Evolutionary conservation across 2,113 vertebrate genomes (phyloP), one percentile per base, ranked within the genome.

Genomic region (Cinclus cinclus): DNA sequence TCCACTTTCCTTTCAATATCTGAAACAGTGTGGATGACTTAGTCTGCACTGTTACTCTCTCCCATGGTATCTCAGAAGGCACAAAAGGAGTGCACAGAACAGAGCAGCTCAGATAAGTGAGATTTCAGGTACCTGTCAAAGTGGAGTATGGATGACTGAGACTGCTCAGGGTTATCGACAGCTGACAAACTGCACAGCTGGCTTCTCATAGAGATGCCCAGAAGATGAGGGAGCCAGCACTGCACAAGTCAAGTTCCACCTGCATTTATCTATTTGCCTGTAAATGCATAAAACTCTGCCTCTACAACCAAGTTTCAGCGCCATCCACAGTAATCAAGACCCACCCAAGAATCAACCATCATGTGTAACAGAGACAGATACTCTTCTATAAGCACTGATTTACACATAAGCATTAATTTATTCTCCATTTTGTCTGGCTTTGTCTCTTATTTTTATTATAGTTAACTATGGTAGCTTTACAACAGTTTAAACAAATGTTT

Each of bases 21-120:
- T 86, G 85, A 91, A 94, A 68, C 47, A 46, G 28, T 8, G 31
- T 39, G n/a, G 76, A 83, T 64, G 56, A 67, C 87, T 93, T 67
- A 78, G 71, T 73, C 63, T 83, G 46, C 76, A 67, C 78, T 68
- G 35, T 62, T 83, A 52, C 77, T 60, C 53, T 73, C 87, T 74
- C 53, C 53, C 21, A 7, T 67, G 71, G 42, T 50, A 88, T 90
- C 92, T 90, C 75, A 87, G 56, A 91, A 83, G 77, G 82, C 69
- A 92, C 75, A 96, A 73, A 93, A 77, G 68, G 53, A 95, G 50
- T 2, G 19, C 28, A 63, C 7, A 88, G 67, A 90, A 86, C 55
- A 93, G 75, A 88, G 58, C 28, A 70, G 92, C 50, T 96, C 95
- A 90, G 56, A 59, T 77, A 86, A 93, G 75, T 64, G 82, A 86